A percentile compares a stretch with the other conserved stretches of the same genome.
Evolutionary conservation across 92 coral and sea anemone genomes (phyloP).

Genomic region (Phenganax marumi): DNA sequence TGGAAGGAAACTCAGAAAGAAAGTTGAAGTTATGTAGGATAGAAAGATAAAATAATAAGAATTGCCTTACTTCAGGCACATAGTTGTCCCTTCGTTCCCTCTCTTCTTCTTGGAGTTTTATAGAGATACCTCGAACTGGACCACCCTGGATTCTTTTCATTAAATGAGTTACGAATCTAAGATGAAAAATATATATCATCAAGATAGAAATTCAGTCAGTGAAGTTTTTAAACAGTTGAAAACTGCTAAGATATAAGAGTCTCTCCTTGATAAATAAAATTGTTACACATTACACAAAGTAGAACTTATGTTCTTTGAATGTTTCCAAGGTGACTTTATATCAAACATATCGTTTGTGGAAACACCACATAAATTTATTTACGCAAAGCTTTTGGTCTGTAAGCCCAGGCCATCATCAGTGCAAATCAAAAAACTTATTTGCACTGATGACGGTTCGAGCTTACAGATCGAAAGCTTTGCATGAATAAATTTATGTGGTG

Average conservation of each 20-base stretch:
- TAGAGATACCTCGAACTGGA: constrained; percentile 98
- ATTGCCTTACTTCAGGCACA: constrained; percentile 79
- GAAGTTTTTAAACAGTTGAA: neutral
- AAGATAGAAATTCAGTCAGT: neutral
- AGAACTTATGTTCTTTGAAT: too few relatives aligned
- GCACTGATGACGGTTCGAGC: too few relatives aligned
- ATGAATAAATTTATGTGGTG: too few relatives aligned
- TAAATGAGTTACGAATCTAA: constrained; percentile 96
- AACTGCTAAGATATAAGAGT: neutral
- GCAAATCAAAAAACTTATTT: too few relatives aligned
- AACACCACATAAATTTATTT: too few relatives aligned
- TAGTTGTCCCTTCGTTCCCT: constrained; percentile 99
- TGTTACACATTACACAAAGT: neutral
- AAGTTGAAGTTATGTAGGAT: neutral
- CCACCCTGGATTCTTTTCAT: constrained; percentile 99
- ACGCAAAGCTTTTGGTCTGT: too few relatives aligned
- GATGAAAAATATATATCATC: neutral
- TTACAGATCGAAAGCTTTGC: too few relatives aligned
- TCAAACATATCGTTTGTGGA: too few relatives aligned
- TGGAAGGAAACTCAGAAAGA: neutral
- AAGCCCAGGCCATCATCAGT: too few relatives aligned
- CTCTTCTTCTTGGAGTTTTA: constrained; percentile 97
- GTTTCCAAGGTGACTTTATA: too few relatives aligned
- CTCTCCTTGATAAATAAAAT: neutral
- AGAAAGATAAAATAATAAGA: too few relatives aligned